Evolutionary conservation across 1,140 invertebrate species (phyloP).

Genomic region (Heliconius hewitsoni): DNA sequence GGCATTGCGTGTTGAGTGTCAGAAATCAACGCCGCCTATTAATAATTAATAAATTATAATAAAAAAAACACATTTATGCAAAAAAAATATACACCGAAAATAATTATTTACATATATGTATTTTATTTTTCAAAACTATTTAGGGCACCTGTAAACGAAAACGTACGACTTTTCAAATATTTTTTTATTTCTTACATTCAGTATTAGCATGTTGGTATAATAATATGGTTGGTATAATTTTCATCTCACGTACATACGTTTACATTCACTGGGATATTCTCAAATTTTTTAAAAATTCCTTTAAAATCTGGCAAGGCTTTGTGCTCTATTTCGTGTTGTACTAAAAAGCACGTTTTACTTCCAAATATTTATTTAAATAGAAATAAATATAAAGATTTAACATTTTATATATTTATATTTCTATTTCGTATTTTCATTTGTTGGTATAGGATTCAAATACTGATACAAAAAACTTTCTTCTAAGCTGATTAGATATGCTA

Average conservation of each 20-base stretch:
- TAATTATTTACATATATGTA: no score
- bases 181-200: slow-evolving; percentile 6
- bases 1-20: not conserved
- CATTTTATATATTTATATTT: not conserved
- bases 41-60: no score
- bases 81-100: no score
- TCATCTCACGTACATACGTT: not conserved
- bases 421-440: not conserved
- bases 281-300: not conserved
- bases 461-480: no score
- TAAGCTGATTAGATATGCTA: not conserved
- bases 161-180: not conserved
- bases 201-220: not conserved
- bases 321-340: not conserved
- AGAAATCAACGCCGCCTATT: no score
- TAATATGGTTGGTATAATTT: no score
- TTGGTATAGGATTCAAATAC: not conserved
- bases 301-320: not conserved
- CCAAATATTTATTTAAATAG: not conserved
- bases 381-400: not conserved
- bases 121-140: not conserved
- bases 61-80: no score
- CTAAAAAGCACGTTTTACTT: not conserved
- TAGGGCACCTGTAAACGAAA: not conserved
- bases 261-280: not conserved